Evolutionary conservation across 2,113 vertebrate genomes (phyloP).

Genomic region (Archilochus colubris): DNA sequence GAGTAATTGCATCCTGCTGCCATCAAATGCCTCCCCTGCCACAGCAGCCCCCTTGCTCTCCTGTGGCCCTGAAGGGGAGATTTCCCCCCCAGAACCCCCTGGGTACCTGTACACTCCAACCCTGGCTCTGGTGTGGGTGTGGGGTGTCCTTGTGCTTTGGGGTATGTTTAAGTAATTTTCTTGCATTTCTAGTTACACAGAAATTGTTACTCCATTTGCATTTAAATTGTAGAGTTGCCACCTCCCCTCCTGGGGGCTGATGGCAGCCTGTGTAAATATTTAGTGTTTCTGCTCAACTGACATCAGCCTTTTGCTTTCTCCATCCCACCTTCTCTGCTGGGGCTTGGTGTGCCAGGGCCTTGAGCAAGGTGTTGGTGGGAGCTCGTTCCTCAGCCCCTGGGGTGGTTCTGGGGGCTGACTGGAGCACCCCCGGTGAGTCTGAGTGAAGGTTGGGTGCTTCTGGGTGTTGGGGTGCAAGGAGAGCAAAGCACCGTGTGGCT

Average conservation of each 20-base stretch:
- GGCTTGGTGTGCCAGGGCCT: fast-evolving
- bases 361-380: fast-evolving
- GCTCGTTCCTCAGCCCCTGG: neutral
- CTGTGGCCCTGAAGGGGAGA: neutral
- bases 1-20: neutral
- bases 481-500: neutral
- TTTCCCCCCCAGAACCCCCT: neutral
- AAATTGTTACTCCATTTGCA: neutral
- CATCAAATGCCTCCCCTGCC: neutral
- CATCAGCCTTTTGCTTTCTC: neutral
- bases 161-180: neutral
- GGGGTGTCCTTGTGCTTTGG: neutral
- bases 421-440: fast-evolving
- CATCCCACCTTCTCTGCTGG: neutral
- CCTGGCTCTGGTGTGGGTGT: neutral
- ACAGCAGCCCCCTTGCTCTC: too few species aligned
- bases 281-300: neutral
- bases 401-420: neutral
- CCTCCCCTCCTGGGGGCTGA: slow-evolving; percentile 12
- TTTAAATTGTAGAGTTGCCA: neutral
- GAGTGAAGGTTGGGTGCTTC: neutral
- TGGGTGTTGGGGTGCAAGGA: neutral
- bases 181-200: neutral
- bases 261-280: slow-evolving; percentile 43
- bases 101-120: neutral